Base-by-base conservation (phyloP, 2,797 vertebrate genomes). In the Xiphorhynchus erythropygius region DNA sequence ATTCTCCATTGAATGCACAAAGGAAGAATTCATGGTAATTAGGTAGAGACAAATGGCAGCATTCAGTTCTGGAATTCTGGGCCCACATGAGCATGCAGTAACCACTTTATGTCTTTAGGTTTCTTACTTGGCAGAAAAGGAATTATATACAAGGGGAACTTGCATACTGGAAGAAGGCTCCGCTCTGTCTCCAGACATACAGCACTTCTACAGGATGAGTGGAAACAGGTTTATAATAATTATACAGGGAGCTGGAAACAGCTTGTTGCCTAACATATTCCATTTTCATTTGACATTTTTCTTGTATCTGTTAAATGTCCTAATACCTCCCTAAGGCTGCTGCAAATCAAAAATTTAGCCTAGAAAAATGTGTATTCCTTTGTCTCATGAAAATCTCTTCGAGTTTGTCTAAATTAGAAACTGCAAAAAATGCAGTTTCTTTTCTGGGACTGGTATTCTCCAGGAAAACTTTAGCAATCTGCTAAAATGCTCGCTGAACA, bases 1-100 rank as follows among this genome's bases (percentile, higher is more conserved):
- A 57, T 52, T 87, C 79, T 86, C 33, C 55, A 56, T 19, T 94
- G 93, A 96, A 96, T 69, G 57, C 67, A 81, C 81, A 75, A 89
- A 84, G 84, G 76, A 95, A 96, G 62, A 97, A 92, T 88, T 87
- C 37, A 56, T 87, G 39, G 69, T 76, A 89, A 96, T 96, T 97
- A 93, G 92, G 70, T 92, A 84, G 55, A 96, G 93, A 96, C 76
- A 84, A 96, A 96, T 92, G 57, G 28, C 55, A 87, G 41, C 55
- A 93, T 95, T 91, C 87, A 63, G 46, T 92, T 87, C 50, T 89
- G 94, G 87, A 93, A 93, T 93, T 92, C 91, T 78, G 39, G 59
- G 50, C 32, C 49, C 50, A 41, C 39, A 25, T 57, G 87, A 65
- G 21, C 7, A 0, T 78, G 32, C 49, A 89, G 62, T 86, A 89